Conservation (phyloP, 2,888 invertebrate genomes). For the Drosophila pseudotalamancana region DNA sequence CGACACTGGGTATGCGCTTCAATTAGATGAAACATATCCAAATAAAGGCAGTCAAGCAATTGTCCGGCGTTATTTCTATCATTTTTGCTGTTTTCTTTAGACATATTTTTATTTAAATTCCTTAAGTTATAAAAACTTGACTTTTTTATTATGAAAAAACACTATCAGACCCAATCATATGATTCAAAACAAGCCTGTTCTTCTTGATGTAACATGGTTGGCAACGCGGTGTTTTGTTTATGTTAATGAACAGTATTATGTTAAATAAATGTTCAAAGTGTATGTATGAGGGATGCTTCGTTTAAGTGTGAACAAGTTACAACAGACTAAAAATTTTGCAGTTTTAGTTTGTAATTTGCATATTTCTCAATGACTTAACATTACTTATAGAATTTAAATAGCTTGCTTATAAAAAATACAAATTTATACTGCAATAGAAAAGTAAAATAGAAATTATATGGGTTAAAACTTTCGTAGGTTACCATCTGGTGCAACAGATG, state of each 20-base stretch:
- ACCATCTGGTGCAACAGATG: background rate
- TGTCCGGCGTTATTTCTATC: slow-evolving; percentile 73
- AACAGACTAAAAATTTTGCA: background rate
- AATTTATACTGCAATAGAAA: no score
- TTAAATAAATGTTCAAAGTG: slow-evolving; percentile 4
- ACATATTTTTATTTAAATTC: slow-evolving; percentile 28
- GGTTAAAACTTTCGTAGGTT: background rate
- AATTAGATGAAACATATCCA: slow-evolving; percentile 89
- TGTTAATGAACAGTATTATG: slow-evolving; percentile 17
- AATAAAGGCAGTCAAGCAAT: slow-evolving; percentile 88
- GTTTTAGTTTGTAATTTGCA: background rate
- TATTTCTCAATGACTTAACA: background rate
- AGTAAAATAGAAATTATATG: background rate
- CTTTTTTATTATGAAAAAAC: slow-evolving; percentile 14
- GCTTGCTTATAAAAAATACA: no score
- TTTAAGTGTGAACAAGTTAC: background rate
- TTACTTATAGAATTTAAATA: no score
- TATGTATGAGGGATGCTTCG: background rate
- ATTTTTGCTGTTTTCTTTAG: slow-evolving; percentile 9
- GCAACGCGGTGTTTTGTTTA: slow-evolving; percentile 3
- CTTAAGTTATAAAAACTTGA: background rate
- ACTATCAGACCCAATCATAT: slow-evolving; percentile 36
- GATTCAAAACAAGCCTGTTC: slow-evolving; percentile 39
- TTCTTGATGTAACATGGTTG: slow-evolving; percentile 7
- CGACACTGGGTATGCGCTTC: slow-evolving; percentile 89